Conservation (phyloP, 2,888 invertebrate species). For the Phyto melanocephala region DNA sequence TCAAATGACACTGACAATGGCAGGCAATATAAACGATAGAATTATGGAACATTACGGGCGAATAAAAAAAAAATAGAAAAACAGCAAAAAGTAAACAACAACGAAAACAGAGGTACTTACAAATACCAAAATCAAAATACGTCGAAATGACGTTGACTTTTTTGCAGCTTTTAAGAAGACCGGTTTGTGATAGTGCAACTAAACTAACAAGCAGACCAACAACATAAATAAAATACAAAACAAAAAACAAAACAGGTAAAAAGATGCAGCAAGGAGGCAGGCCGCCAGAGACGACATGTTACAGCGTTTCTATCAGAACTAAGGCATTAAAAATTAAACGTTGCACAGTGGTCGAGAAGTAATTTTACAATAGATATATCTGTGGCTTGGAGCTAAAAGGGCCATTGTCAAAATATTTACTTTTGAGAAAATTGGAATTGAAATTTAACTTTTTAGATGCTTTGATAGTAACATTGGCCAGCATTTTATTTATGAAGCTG, state of each 20-base stretch:
- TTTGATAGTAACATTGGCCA: too few relatives aligned
- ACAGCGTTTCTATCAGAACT: constrained; percentile 28
- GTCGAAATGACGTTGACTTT: constrained; percentile 56
- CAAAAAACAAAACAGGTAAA: constrained; percentile 5
- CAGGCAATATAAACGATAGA: constrained; percentile 53
- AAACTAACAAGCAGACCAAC: constrained; percentile 1
- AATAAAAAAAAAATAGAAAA: constrained; percentile 13
- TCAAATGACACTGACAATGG: constrained; percentile 62
- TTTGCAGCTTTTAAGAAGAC: constrained; percentile 16
- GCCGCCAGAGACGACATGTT: constrained; percentile 35
- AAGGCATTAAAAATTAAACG: constrained; percentile 29
- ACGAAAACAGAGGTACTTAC: constrained; percentile 15
- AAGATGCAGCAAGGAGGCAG: constrained; percentile 18
- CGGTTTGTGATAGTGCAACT: constrained; percentile 29
- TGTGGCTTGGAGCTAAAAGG: too few relatives aligned
- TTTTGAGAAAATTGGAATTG: too few relatives aligned
- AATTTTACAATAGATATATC: too few relatives aligned
- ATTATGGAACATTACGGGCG: constrained; percentile 54
- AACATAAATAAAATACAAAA: neutral
- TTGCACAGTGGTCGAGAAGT: neutral
- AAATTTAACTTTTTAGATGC: too few relatives aligned
- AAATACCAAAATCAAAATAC: constrained; percentile 33
- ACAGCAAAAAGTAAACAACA: constrained; percentile 17
- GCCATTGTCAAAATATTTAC: too few relatives aligned
- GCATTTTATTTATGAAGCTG: too few relatives aligned